A percentile compares a stretch with the other conserved stretches of the same genome.
These are phyloP conservation scores for Lytechinus pictus DNA, from an alignment of 35 echinoderm and acorn worm genomes.

Conservation along the genomic window DNA sequence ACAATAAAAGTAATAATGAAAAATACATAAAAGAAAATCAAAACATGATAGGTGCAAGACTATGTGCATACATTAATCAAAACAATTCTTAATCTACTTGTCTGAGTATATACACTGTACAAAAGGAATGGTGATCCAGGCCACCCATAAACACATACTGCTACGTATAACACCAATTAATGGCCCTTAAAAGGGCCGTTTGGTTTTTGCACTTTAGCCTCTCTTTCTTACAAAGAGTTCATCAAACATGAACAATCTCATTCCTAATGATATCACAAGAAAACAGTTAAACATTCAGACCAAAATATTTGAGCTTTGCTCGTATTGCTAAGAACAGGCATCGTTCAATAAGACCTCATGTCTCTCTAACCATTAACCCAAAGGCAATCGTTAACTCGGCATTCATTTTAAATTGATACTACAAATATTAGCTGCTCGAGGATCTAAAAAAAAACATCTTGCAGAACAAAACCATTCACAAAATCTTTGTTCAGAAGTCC, in stretches of 20 bases:
- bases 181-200: not conserved
- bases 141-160: not conserved
- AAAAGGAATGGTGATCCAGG: not conserved
- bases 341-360: not conserved
- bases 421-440: no score
- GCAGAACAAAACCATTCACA: no score
- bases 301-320: not conserved
- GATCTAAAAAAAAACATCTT: no score
- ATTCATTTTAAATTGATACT: no score
- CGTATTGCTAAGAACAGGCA: not conserved
- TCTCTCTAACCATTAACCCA: not conserved
- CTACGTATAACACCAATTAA: not conserved
- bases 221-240: not conserved
- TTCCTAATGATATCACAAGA: not conserved
- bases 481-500: no score
- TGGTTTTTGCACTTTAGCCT: not conserved
- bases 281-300: not conserved
- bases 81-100: not conserved
- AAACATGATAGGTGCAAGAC: no score
- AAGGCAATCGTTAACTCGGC: no score
- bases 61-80: not conserved
- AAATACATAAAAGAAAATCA: no score
- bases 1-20: not conserved
- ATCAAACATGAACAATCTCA: not conserved
- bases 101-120: not conserved